Evolutionary conservation across 2,113 vertebrate genomes (phyloP).

Genomic region (Herpailurus yagouaroundi): DNA sequence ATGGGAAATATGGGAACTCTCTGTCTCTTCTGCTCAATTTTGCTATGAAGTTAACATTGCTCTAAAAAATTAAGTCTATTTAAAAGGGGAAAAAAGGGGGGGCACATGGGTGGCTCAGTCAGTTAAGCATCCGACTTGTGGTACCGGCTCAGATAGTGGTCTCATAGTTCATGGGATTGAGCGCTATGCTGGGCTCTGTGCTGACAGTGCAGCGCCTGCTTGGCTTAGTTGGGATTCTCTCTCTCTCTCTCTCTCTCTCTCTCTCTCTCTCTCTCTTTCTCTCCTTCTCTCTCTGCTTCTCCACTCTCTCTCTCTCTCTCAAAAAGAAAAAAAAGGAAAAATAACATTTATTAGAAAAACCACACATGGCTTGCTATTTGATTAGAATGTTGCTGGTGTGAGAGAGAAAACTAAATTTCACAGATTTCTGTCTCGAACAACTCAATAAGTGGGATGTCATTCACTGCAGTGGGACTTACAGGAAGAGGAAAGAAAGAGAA

Average conservation of each 20-base stretch:
- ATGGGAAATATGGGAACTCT: not conserved
- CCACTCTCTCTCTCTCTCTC: too few species aligned
- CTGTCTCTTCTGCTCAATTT: not conserved
- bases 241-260: too few species aligned
- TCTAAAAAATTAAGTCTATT: not conserved
- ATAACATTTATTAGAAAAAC: not conserved
- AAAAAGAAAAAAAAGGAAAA: not conserved
- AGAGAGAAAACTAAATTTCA: not conserved
- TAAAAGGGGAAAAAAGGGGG: not conserved
- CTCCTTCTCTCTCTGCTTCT: too few species aligned
- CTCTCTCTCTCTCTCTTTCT: too few species aligned
- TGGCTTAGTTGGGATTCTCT: too few species aligned
- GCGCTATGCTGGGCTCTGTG: too few species aligned
- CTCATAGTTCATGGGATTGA: too few species aligned
- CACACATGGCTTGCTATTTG: not conserved
- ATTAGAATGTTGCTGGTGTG: not conserved
- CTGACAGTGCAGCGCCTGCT: too few species aligned
- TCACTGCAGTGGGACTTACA: not conserved
- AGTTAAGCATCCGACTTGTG: too few species aligned
- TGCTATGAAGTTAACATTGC: not conserved
- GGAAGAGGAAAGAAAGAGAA: not conserved
- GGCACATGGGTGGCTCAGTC: too few species aligned
- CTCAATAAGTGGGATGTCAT: rapidly evolving
- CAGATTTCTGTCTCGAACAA: not conserved
- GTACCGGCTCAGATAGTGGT: too few species aligned